Evolutionary conservation across 2,113 vertebrate genomes (phyloP).

Genomic region (Tychaedon coryphoeus): DNA sequence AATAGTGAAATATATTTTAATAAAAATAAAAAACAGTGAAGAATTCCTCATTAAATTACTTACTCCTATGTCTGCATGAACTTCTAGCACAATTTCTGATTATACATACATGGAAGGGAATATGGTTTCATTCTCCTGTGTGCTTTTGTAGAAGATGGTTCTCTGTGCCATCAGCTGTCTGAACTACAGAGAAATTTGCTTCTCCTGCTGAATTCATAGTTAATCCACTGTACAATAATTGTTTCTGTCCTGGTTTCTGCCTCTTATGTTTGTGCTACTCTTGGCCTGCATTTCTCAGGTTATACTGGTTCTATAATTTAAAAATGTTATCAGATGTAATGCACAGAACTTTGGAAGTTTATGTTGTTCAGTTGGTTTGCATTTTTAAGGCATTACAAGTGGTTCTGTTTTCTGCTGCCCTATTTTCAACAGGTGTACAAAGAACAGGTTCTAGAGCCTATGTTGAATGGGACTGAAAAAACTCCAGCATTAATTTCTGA

Average conservation of each 20-base stretch:
- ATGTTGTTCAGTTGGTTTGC: neutral
- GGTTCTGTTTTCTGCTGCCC: neutral
- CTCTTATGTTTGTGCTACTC: neutral
- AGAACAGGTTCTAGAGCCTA: slow-evolving; percentile 96
- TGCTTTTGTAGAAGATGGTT: neutral
- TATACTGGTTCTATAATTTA: neutral
- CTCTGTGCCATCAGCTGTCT: neutral
- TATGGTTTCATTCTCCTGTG: neutral
- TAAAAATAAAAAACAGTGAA: rapidly evolving
- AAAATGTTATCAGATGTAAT: neutral
- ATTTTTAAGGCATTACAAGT: neutral
- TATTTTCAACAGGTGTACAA: slow-evolving; percentile 85
- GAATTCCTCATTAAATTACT: neutral
- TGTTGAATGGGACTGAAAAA: slow-evolving; percentile 96
- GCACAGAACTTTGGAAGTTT: neutral
- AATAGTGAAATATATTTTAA: neutral
- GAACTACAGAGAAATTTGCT: neutral
- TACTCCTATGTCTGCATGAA: neutral
- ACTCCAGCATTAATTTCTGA: slow-evolving; percentile 94
- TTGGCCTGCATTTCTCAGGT: neutral
- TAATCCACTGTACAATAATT: neutral
- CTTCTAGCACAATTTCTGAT: neutral
- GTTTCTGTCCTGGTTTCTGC: neutral
- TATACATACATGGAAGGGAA: neutral
- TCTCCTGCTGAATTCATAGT: neutral